Percentiles rank a stretch among this genome's conserved stretches.
These are phyloP conservation scores for Diorhabda sublineata DNA, from an alignment of 1,140 invertebrate genomes.

Conservation along the genomic window DNA sequence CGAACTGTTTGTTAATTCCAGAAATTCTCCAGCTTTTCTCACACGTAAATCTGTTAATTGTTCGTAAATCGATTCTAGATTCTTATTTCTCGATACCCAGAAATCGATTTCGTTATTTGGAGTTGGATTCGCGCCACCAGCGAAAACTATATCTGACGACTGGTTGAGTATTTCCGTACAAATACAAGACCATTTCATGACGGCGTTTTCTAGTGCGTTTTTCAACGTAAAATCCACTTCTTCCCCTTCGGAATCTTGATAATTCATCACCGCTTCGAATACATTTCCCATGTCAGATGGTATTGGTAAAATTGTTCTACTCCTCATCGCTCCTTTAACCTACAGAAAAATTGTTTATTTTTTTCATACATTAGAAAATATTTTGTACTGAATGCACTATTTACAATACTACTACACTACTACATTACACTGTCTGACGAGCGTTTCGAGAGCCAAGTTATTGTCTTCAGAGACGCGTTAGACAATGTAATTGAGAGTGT, in stretches of 20 bases:
- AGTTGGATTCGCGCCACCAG: conserved; percentile 53
- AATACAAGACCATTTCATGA: conserved; percentile 78
- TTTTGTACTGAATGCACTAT: too few species aligned
- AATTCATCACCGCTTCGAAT: conserved; percentile 55
- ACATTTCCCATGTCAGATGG: conserved; percentile 70
- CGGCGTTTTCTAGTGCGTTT: conserved; percentile 65
- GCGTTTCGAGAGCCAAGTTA: too few species aligned
- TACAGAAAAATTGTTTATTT: conserved; percentile 32
- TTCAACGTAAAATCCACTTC: conserved; percentile 63
- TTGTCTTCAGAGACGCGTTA: too few species aligned
- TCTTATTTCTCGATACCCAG: conserved; percentile 62
- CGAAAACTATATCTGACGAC: conserved; percentile 59
- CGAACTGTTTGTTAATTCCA: conserved; percentile 59
- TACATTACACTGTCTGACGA: too few species aligned
- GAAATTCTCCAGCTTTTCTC: conserved; percentile 69
- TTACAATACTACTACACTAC: too few species aligned
- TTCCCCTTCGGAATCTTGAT: conserved; percentile 53
- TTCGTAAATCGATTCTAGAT: conserved; percentile 79
- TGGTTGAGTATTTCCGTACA: conserved; percentile 73
- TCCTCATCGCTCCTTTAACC: conserved; percentile 55
- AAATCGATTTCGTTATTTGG: conserved; percentile 70
- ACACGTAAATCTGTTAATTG: conserved; percentile 74
- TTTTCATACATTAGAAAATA: too few species aligned
- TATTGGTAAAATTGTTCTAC: conserved; percentile 65
- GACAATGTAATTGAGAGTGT: too few species aligned